These are phyloP conservation scores for Sialis lutaria DNA, from an alignment of 2,888 invertebrate species.

Conservation along the genomic window DNA sequence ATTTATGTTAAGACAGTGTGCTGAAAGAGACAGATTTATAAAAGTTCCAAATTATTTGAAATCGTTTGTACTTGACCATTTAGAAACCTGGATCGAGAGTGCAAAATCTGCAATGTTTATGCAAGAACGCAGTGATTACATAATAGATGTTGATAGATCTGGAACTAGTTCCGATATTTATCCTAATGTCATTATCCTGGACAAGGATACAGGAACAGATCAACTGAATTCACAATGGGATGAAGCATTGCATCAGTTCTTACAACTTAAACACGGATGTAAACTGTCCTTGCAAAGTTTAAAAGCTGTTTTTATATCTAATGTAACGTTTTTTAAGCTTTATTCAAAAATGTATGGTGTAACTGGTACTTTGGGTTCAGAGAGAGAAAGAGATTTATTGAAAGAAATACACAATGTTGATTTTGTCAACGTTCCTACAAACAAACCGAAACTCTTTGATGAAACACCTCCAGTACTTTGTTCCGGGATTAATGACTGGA, in stretches of 20 bases:
- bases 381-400: constrained; percentile 16
- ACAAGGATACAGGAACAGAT: constrained; percentile 21
- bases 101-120: constrained; percentile 16
- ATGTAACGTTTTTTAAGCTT: constrained; percentile 12
- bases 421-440: constrained; percentile 17
- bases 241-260: constrained; percentile 22
- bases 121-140: constrained; percentile 16
- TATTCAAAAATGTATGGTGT: constrained; percentile 19
- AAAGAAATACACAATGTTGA: constrained; percentile 15
- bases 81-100: constrained; percentile 15
- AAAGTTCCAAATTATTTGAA: constrained; percentile 13
- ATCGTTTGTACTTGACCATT: constrained; percentile 13
- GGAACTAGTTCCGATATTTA: constrained; percentile 11
- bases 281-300: constrained; percentile 17
- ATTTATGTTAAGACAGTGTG: constrained; percentile 11
- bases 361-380: constrained; percentile 21
- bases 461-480: constrained; percentile 12
- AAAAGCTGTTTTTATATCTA: constrained; percentile 23
- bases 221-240: constrained; percentile 20
- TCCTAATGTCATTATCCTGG: constrained; percentile 16
- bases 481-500: constrained; percentile 7
- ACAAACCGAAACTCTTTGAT: constrained; percentile 13
- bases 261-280: constrained; percentile 22
- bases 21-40: constrained; percentile 10
- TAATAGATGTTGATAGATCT: constrained; percentile 16